Conservation (phyloP, 2,888 invertebrate species). For the Epirrita christyi region DNA sequence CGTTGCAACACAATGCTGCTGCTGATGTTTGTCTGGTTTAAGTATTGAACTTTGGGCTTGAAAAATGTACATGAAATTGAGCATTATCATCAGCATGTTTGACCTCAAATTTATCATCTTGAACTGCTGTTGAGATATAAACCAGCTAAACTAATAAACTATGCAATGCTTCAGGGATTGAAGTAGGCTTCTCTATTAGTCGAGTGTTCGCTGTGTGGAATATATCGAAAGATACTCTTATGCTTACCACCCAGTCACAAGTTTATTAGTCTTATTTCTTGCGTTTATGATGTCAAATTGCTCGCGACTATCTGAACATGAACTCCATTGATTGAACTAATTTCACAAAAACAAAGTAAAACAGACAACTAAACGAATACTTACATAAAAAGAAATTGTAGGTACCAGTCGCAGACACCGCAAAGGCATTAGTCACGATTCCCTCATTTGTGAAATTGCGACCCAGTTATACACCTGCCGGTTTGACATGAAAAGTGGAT, state of each 20-base stretch:
- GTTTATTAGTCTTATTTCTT: no score
- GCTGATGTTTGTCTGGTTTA: constrained; percentile 38
- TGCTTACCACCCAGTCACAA: no score
- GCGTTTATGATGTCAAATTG: not conserved
- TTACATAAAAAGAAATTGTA: constrained; percentile 18
- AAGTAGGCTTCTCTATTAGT: no score
- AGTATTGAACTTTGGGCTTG: constrained; percentile 42
- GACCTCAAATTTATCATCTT: no score
- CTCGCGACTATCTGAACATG: not conserved
- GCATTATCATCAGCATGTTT: no score
- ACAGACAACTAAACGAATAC: constrained; percentile 4
- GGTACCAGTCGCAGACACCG: constrained; percentile 19
- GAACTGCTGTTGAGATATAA: no score
- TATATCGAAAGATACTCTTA: no score
- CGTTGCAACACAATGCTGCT: constrained; percentile 63
- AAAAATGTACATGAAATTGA: no score
- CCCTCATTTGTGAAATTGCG: constrained; percentile 49
- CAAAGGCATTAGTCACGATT: constrained; percentile 44
- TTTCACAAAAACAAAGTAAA: constrained; percentile 9
- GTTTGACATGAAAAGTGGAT: constrained; percentile 28
- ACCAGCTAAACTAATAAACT: no score
- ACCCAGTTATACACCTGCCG: constrained; percentile 39
- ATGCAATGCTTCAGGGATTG: no score
- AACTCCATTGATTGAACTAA: not conserved
- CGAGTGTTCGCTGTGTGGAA: no score